phyloP scores from a whole-genome alignment of 2,797 vertebrate species.

The Urophycis tenuis region DNA sequence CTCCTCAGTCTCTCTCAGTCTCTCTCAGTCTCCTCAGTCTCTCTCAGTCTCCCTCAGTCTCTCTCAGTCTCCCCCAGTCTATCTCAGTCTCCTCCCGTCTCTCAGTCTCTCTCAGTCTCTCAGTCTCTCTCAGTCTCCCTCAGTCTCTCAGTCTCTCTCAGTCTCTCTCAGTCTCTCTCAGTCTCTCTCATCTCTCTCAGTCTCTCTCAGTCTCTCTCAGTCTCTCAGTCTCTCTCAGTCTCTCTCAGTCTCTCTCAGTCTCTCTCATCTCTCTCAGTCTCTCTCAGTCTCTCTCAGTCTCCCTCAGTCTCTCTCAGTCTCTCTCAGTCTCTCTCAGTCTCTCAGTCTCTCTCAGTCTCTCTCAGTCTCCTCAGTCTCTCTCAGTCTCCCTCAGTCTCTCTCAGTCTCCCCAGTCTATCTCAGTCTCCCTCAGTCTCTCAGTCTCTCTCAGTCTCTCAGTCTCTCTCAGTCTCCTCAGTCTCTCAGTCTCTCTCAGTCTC shows the following conservation, averaged over 20 bases:
- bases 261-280: neutral
- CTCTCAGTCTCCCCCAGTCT: neutral
- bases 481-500: neutral
- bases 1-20: neutral
- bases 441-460: neutral
- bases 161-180: neutral
- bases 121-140: neutral
- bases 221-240: constrained; percentile 3
- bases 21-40: neutral
- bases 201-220: too few species aligned
- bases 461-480: neutral
- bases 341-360: neutral
- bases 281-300: too few species aligned
- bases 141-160: constrained; percentile 3
- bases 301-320: constrained; percentile 1
- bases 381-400: too few species aligned
- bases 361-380: neutral
- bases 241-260: neutral
- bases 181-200: constrained; percentile 2
- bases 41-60: too few species aligned
- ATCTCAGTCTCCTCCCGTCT: constrained; percentile 5
- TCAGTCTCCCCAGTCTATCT: too few species aligned
- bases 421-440: neutral
- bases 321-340: neutral
- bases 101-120: neutral